Conservation (phyloP, 1,140 invertebrate species). For the Diorhabda carinulata region DNA sequence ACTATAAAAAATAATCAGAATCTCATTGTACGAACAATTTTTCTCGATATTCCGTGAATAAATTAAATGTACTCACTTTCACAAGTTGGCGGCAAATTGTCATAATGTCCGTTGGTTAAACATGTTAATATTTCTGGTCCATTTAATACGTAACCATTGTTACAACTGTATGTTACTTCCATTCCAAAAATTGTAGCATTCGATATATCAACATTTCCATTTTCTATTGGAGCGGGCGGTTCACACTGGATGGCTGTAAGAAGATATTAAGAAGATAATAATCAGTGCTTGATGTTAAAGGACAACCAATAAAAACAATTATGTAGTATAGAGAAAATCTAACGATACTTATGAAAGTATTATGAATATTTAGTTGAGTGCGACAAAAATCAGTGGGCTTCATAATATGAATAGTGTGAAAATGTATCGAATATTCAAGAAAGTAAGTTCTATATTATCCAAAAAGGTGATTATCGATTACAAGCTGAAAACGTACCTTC, state of each 20-base stretch:
- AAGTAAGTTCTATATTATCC: no score
- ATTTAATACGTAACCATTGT: slow-evolving; percentile 63
- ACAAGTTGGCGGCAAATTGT: slow-evolving; percentile 69
- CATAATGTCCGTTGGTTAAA: slow-evolving; percentile 72
- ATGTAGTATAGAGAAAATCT: no score
- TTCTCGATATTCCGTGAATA: no score
- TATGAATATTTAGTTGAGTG: no score
- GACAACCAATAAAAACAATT: no score
- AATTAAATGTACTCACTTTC: slow-evolving; percentile 47
- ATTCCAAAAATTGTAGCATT: slow-evolving; percentile 66
- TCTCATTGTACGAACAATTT: no score
- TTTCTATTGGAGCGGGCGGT: slow-evolving; percentile 64
- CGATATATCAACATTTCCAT: slow-evolving; percentile 64
- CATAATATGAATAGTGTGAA: no score
- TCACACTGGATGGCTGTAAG: slow-evolving; percentile 69
- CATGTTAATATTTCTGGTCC: slow-evolving; percentile 69
- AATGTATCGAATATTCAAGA: no score
- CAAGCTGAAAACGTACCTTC: slow-evolving; percentile 55
- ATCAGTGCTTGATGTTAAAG: not conserved
- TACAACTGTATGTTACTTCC: slow-evolving; percentile 72
- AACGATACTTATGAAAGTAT: no score
- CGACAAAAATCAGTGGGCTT: no score
- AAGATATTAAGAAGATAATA: not conserved
- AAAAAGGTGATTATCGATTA: no score
- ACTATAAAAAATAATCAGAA: not conserved